Conservation (phyloP, 2,797 vertebrate genomes). For the Poeciliopsis gracilis region DNA sequence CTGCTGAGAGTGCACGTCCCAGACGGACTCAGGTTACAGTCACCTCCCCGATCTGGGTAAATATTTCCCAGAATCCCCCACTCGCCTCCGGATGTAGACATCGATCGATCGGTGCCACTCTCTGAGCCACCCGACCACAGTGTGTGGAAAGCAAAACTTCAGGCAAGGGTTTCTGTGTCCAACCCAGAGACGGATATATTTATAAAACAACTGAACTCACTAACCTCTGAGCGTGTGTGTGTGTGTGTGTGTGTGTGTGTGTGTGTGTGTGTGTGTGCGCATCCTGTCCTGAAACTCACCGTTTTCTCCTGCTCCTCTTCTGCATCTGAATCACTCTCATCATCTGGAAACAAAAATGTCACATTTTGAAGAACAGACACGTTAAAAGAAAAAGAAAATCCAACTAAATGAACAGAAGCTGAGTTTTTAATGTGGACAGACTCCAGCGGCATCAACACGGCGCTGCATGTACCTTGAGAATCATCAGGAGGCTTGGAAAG, state of each 20-base stretch:
- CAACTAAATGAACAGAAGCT: background rate
- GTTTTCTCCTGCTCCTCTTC: slow-evolving; percentile 98
- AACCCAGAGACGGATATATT: slow-evolving; percentile 19
- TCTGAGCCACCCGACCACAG: slow-evolving; percentile 13
- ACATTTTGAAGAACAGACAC: background rate
- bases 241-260: background rate
- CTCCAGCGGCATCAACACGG: background rate
- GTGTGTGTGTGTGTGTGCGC: slow-evolving; percentile 1
- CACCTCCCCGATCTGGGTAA: slow-evolving; percentile 43
- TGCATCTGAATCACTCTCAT: slow-evolving; percentile 96
- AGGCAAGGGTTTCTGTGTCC: slow-evolving; percentile 33
- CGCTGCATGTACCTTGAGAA: slow-evolving; percentile 87
- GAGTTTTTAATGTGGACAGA: background rate
- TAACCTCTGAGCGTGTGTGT: slow-evolving; percentile 24
- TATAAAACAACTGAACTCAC: slow-evolving; percentile 32
- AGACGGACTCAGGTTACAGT: slow-evolving; percentile 56
- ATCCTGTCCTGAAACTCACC: slow-evolving; percentile 75
- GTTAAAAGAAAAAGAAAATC: background rate
- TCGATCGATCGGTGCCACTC: slow-evolving; percentile 47
- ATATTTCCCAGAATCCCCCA: slow-evolving; percentile 49
- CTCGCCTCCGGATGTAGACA: slow-evolving; percentile 44
- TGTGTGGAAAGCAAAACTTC: slow-evolving; percentile 26
- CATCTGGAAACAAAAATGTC: slow-evolving; percentile 79
- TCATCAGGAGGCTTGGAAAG: slow-evolving; percentile 96
- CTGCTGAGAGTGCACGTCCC: slow-evolving; percentile 20